Conservation (phyloP, 2,113 vertebrate genomes). For the Gavia stellata region DNA sequence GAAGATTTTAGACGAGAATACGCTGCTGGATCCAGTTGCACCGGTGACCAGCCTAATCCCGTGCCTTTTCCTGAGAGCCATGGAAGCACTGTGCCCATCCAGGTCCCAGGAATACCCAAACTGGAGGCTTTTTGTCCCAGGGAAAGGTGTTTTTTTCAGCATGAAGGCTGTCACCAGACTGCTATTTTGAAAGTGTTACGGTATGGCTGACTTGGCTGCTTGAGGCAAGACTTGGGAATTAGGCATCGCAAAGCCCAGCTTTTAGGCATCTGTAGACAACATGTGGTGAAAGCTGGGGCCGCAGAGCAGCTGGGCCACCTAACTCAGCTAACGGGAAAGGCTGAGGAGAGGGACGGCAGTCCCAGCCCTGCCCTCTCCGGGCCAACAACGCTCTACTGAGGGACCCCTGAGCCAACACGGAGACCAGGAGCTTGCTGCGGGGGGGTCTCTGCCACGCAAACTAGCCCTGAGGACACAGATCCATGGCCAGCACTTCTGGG, state of each 20-base stretch:
- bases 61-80: neutral
- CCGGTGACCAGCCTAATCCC: neutral
- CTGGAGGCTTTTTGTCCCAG: neutral
- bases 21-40: neutral
- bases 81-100: neutral
- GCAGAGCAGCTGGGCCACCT: neutral
- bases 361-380: neutral
- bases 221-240: neutral
- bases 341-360: accelerated
- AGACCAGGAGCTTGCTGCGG: neutral
- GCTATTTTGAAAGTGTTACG: neutral
- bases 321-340: accelerated
- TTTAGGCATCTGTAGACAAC: slow-evolving; percentile 12
- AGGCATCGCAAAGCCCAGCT: neutral
- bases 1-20: neutral
- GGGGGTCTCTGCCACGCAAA: neutral
- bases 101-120: neutral
- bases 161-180: neutral
- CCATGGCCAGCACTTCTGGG: neutral
- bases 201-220: slow-evolving; percentile 47
- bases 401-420: accelerated
- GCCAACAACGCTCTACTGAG: accelerated
- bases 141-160: neutral
- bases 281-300: neutral
- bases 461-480: neutral